Evolutionary conservation across 2,888 invertebrate species (phyloP), one percentile per base, ranked within the genome.

Genomic region (Rapana venosa): DNA sequence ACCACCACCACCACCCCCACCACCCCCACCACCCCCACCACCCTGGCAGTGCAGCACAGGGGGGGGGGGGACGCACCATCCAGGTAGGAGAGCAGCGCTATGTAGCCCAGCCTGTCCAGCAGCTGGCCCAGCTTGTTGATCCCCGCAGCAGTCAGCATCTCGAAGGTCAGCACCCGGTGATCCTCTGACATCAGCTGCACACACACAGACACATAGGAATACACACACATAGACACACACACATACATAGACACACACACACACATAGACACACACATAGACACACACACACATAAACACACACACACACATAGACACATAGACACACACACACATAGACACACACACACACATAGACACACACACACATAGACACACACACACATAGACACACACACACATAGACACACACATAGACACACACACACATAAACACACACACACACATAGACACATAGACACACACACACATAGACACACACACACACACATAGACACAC

Each of bases 101-200:
- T n/a, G 74, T 90, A 87, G 32, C 90, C 90, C 47, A 90, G 36
- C 22, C 26, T 61, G 81, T 88, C 83, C 70, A 88, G 56, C 13
- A 90, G 87, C 2, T 22, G 56, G 15, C 81, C 47, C 88, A 90
- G 87, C 83, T 88, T 86, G 32, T 30, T 61, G 30, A 87, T 88
- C 87, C 87, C 88, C 22, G 90, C 90, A 6, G 90, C 90, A 1
- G 90, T 70, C 70, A 90, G 81, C 56, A 90, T 88, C 83, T 90
- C 90, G n/a, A 87, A 90, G 36, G 90, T 90, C 74, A 90, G 58
- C n/a, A 90, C 22, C 17, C 88, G 61, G 87, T 88, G n/a, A n/a
- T 20, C 56, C 11, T 70, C 47, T 17, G 47, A 70, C 8, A 90
- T 84, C n/a, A n/a, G 8, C 26, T 30, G 74, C n/a, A 35, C 11